phyloP scores from a whole-genome alignment of 2,113 vertebrate species.

The Erinaceus europaeus region DNA sequence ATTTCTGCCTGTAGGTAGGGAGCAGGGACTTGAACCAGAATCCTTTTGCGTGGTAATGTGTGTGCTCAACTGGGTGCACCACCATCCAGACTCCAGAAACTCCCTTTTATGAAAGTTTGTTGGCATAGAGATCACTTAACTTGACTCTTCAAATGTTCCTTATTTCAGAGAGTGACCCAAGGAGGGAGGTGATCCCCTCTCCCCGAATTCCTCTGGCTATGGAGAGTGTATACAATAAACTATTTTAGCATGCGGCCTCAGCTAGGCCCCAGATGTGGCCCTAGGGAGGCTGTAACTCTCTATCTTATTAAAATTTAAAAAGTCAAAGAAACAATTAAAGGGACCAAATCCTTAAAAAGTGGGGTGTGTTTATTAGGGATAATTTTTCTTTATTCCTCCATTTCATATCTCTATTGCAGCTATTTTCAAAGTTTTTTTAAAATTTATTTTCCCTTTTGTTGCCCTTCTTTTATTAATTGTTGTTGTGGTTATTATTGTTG shows the following conservation, averaged over 20 bases:
- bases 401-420: neutral
- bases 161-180: neutral
- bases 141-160: neutral
- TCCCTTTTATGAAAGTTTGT: no score
- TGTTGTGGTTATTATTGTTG: no score
- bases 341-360: no score
- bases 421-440: constrained; percentile 34
- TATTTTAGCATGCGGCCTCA: constrained; percentile 4
- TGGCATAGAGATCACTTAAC: neutral
- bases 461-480: no score
- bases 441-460: no score
- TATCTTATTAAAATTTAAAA: no score
- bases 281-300: neutral
- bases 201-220: neutral
- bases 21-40: no score
- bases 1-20: no score
- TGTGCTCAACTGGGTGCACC: no score
- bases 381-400: neutral
- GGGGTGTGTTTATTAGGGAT: neutral
- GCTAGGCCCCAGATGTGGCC: constrained; percentile 58
- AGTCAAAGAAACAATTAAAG: no score
- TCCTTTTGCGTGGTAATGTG: no score
- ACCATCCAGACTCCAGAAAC: no score
- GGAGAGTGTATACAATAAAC: neutral
- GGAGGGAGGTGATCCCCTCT: neutral